phyloP scores from a whole-genome alignment of 2,797 vertebrate genomes.

The Simalia tracyae region DNA sequence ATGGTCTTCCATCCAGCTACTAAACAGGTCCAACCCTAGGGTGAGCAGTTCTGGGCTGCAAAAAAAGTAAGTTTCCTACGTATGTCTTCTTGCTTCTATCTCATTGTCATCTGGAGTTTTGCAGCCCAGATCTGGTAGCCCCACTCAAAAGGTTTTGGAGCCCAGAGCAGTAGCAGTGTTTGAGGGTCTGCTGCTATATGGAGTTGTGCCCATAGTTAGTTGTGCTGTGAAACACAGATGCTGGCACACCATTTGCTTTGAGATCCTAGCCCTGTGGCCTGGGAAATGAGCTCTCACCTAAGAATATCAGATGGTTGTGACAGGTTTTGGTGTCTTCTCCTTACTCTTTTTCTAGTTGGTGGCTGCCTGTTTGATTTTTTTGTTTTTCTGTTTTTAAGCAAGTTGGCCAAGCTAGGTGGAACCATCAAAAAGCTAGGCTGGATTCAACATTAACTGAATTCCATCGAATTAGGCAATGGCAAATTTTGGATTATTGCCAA shows the following conservation, averaged over 20 bases:
- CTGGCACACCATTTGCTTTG: background rate
- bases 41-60: background rate
- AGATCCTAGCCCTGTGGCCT: background rate
- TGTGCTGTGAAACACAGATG: background rate
- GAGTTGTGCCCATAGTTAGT: background rate
- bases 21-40: background rate
- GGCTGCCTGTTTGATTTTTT: background rate
- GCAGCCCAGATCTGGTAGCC: background rate
- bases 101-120: background rate
- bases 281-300: background rate
- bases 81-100: background rate
- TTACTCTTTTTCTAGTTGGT: background rate
- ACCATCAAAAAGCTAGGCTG: background rate
- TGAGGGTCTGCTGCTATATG: background rate
- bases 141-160: background rate
- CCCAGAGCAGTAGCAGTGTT: background rate
- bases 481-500: background rate
- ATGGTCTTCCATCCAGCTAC: background rate
- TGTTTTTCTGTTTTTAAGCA: background rate
- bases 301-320: background rate
- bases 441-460: background rate
- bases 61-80: background rate
- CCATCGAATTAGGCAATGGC: background rate
- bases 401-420: background rate
- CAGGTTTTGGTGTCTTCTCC: background rate